Evolutionary conservation across 1,140 invertebrate genomes (phyloP).

Genomic region (Hormaphis cornu): DNA sequence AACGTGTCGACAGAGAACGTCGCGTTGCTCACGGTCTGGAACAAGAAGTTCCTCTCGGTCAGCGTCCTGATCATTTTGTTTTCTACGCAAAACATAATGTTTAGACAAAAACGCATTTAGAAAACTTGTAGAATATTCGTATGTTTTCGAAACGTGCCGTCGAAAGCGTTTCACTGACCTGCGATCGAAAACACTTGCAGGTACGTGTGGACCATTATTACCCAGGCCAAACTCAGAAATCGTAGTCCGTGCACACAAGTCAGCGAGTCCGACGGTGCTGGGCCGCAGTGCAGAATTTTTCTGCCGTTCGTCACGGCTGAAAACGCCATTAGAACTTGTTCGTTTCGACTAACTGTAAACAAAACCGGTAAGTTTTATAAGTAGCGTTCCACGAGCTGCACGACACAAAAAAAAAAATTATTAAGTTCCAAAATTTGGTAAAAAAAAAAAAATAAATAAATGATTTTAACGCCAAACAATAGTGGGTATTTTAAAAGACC

Average conservation of each 20-base stretch:
- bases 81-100: slow-evolving; percentile 41
- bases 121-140: slow-evolving; percentile 3
- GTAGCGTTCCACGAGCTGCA: no score
- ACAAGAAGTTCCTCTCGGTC: slow-evolving; percentile 67
- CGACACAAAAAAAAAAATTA: no score
- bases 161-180: slow-evolving; percentile 53
- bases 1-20: slow-evolving; percentile 86
- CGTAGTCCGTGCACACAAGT: slow-evolving; percentile 72
- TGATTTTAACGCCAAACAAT: no score
- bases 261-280: slow-evolving; percentile 52
- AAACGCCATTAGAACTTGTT: slow-evolving; percentile 53
- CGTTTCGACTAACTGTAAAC: slow-evolving; percentile 41
- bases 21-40: slow-evolving; percentile 77
- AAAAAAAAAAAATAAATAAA: no score
- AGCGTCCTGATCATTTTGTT: slow-evolving; percentile 63
- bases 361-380: no score
- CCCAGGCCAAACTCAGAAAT: slow-evolving; percentile 78
- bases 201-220: slow-evolving; percentile 86
- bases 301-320: slow-evolving; percentile 52
- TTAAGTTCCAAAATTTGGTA: no score
- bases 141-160: background rate
- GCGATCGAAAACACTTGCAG: slow-evolving; percentile 67
- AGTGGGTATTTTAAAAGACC: no score
- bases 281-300: slow-evolving; percentile 52
- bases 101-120: background rate